Evolutionary conservation across 2,888 invertebrate species (phyloP).

Genomic region (Ichneumoninae sp.): DNA sequence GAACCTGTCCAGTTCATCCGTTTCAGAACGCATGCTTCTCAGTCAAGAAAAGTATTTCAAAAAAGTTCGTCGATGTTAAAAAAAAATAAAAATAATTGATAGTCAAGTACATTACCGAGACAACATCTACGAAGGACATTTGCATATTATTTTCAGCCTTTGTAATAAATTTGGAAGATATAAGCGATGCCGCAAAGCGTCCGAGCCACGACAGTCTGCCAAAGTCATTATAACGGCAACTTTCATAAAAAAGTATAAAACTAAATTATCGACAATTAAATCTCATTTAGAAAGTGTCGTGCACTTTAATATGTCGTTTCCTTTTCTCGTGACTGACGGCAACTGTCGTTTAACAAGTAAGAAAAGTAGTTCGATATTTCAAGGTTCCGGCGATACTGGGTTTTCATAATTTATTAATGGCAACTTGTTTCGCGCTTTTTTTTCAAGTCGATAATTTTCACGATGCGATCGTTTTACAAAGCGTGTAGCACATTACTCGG

Average conservation of each 20-base stretch:
- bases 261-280: neutral
- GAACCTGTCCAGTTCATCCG: neutral
- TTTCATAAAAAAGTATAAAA: neutral
- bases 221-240: neutral
- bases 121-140: too few relatives aligned
- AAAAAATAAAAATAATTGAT: too few relatives aligned
- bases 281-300: neutral
- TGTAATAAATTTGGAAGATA: neutral
- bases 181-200: neutral
- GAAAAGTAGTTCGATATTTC: conserved; percentile 13
- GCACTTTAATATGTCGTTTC: neutral
- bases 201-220: neutral
- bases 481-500: neutral
- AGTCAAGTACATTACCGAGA: too few relatives aligned
- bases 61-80: too few relatives aligned
- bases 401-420: neutral
- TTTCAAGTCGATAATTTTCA: neutral
- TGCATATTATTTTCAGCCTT: too few relatives aligned
- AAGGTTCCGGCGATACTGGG: conserved; percentile 1
- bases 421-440: conserved; percentile 2
- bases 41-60: too few relatives aligned
- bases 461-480: neutral
- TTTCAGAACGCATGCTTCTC: neutral
- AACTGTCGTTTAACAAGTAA: conserved; percentile 11
- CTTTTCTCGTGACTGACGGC: neutral